phyloP scores from a whole-genome alignment of 1,140 invertebrate genomes.

The Drosophila sturtevanti region DNA sequence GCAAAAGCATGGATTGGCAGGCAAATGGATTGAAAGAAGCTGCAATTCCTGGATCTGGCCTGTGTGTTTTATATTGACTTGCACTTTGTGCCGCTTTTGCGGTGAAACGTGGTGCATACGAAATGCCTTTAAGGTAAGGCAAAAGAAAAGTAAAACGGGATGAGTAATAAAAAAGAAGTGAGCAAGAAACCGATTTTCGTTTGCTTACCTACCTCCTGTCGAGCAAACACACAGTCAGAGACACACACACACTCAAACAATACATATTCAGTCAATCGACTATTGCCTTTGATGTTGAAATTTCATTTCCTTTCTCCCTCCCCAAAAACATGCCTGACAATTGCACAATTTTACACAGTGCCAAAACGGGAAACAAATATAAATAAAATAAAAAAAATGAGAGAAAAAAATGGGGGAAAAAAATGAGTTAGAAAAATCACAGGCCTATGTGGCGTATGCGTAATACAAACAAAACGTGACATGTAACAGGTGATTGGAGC shows the following conservation, averaged over 20 bases:
- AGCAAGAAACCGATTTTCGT: conserved; percentile 49
- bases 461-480: conserved; percentile 47
- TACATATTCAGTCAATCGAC: no score
- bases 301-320: conserved; percentile 19
- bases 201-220: conserved; percentile 27
- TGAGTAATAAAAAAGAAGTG: conserved; percentile 11
- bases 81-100: conserved; percentile 64
- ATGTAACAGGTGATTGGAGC: conserved; percentile 72
- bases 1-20: conserved; percentile 42
- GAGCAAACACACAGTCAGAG: conserved; percentile 29
- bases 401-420: not conserved
- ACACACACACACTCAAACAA: no score
- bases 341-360: conserved; percentile 2
- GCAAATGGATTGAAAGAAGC: conserved; percentile 53
- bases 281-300: conserved; percentile 12
- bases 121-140: conserved; percentile 60
- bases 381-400: not conserved
- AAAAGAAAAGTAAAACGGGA: no score
- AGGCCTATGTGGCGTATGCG: conserved; percentile 39
- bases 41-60: conserved; percentile 10
- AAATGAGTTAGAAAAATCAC: not conserved
- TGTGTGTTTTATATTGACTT: conserved; percentile 61
- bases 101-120: conserved; percentile 44
- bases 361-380: not conserved
- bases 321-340: not conserved